phyloP scores from a whole-genome alignment of 2,797 vertebrate species.

The Tarsius wallacei region DNA sequence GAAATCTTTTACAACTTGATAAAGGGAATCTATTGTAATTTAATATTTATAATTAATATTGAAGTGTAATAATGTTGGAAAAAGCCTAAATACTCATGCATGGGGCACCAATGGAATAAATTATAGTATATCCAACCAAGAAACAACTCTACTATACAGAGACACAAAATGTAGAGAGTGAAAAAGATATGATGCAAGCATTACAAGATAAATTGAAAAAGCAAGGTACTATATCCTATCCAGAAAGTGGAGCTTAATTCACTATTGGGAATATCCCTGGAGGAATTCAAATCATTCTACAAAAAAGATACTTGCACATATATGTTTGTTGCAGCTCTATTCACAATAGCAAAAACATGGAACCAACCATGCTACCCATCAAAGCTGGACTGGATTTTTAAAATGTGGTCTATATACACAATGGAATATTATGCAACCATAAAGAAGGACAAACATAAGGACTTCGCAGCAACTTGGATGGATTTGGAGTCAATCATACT shows the following conservation, averaged over 20 bases:
- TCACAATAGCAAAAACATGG: too few relatives aligned
- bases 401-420: too few relatives aligned
- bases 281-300: too few relatives aligned
- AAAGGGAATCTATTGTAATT: not conserved
- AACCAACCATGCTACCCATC: too few relatives aligned
- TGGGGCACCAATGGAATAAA: not conserved
- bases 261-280: too few relatives aligned
- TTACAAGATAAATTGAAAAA: not conserved
- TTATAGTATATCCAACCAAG: not conserved
- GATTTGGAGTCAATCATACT: too few relatives aligned
- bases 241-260: not conserved
- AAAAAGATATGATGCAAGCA: not conserved
- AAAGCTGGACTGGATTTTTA: too few relatives aligned
- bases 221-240: not conserved
- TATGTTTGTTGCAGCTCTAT: too few relatives aligned
- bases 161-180: not conserved
- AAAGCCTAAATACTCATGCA: not conserved
- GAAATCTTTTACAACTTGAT: not conserved
- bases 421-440: too few relatives aligned
- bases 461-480: too few relatives aligned
- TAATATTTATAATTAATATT: conserved; percentile 24
- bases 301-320: too few relatives aligned
- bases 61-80: not conserved
- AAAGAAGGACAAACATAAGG: too few relatives aligned
- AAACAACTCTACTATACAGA: not conserved